phyloP scores from a whole-genome alignment of 2,888 invertebrate species.

The Amiota communis region DNA sequence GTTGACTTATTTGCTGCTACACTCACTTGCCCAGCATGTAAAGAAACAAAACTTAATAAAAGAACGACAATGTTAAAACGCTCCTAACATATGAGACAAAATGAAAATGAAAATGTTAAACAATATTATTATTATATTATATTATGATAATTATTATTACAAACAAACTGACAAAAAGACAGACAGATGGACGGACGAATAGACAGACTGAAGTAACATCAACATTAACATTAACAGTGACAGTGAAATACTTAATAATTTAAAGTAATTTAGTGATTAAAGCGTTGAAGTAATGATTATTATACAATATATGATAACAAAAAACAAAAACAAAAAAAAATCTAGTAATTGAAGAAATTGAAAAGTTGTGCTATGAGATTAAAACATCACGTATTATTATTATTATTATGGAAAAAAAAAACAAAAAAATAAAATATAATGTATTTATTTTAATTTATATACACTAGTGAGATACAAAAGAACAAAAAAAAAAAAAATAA shows the following conservation, averaged over 20 bases:
- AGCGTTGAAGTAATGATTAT: conserved; percentile 52
- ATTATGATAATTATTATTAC: conserved; percentile 20
- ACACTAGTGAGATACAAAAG: conserved; percentile 71
- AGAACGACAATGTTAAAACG: background rate
- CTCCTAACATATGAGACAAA: conserved; percentile 5
- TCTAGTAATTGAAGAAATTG: conserved; percentile 47
- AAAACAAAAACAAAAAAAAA: conserved; percentile 46
- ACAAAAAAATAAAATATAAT: conserved; percentile 57
- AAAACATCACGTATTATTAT: conserved; percentile 13
- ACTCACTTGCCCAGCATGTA: too few relatives aligned
- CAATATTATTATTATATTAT: conserved; percentile 47
- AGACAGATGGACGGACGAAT: too few relatives aligned
- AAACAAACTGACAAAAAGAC: too few relatives aligned
- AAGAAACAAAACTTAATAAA: background rate
- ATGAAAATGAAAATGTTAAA: conserved; percentile 51
- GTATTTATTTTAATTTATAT: conserved; percentile 73
- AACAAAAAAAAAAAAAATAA: too few relatives aligned
- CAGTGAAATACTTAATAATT: conserved; percentile 52
- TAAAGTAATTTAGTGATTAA: conserved; percentile 42
- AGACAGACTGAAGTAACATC: too few relatives aligned
- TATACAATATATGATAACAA: conserved; percentile 45
- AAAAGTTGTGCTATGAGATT: conserved; percentile 5
- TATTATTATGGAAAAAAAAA: conserved; percentile 34
- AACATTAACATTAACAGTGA: too few relatives aligned
- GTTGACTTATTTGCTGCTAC: too few relatives aligned